Conservation (phyloP, 2,113 vertebrate species). For the Drymodes brunneopygia region DNA sequence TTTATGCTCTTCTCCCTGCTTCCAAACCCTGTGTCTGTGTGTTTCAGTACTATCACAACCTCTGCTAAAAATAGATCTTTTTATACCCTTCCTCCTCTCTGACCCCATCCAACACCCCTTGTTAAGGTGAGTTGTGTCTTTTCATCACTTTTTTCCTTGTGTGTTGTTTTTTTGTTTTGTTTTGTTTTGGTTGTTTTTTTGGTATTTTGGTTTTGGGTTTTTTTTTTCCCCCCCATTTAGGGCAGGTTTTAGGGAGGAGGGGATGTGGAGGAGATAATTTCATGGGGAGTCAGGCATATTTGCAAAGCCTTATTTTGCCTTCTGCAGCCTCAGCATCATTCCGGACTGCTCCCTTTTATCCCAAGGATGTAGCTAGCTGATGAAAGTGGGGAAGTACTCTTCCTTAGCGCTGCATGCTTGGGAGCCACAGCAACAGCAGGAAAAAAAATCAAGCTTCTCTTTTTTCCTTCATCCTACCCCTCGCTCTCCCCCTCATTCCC, state of each 20-base stretch:
- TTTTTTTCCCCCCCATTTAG: background rate
- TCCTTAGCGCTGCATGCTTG: conserved; percentile 5
- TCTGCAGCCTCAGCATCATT: conserved; percentile 53
- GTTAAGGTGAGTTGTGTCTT: conserved; percentile 73
- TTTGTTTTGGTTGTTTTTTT: background rate
- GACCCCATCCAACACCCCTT: conserved; percentile 69
- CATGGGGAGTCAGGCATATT: conserved; percentile 20
- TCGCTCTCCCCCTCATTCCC: background rate
- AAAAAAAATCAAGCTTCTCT: background rate
- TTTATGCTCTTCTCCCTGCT: conserved; percentile 49
- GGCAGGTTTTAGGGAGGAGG: conserved; percentile 17
- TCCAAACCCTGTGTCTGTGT: conserved; percentile 62
- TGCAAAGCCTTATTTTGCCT: conserved; percentile 33
- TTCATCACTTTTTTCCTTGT: conserved; percentile 67
- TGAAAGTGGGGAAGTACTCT: conserved; percentile 46
- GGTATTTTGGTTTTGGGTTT: background rate
- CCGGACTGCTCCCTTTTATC: conserved; percentile 42
- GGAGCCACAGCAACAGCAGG: conserved; percentile 12
- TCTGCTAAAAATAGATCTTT: conserved; percentile 58
- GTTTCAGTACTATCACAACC: conserved; percentile 63
- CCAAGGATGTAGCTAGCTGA: conserved; percentile 28
- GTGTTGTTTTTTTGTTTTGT: background rate
- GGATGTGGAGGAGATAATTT: conserved; percentile 11
- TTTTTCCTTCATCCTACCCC: background rate
- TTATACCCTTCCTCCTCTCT: conserved; percentile 66